Evolutionary conservation across 2,113 vertebrate species (phyloP).

Genomic region (Cyprinus carpio): DNA sequence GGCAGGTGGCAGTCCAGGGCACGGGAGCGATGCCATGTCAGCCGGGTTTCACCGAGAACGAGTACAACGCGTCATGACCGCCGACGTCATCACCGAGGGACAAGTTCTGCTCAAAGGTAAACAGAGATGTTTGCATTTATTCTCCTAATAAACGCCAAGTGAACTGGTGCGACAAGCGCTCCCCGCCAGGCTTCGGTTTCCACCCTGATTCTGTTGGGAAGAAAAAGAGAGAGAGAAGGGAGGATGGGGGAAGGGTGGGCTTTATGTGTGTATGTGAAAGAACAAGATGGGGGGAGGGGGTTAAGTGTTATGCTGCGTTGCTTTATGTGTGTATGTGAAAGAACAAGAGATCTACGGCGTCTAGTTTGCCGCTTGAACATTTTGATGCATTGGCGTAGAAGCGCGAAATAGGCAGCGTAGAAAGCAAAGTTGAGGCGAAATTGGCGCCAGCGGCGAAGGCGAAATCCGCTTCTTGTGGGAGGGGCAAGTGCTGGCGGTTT

Average conservation of each 20-base stretch:
- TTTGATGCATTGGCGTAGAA: too few species aligned
- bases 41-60: conserved; percentile 85
- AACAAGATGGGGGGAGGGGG: neutral
- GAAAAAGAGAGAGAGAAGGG: neutral
- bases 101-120: conserved; percentile 87
- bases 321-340: too few species aligned
- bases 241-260: conserved; percentile 23
- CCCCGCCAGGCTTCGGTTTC: neutral
- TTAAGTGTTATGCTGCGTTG: too few species aligned
- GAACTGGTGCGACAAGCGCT: neutral
- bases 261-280: conserved; percentile 43
- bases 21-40: conserved; percentile 79
- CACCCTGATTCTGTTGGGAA: conserved; percentile 38
- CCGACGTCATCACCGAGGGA: conserved; percentile 79
- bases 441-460: too few species aligned
- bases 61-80: conserved; percentile 81
- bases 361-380: too few species aligned
- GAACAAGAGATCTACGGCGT: too few species aligned
- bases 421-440: too few species aligned
- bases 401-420: too few species aligned
- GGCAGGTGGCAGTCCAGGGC: conserved; percentile 79
- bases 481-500: too few species aligned
- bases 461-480: too few species aligned
- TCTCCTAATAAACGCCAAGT: neutral
- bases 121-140: conserved; percentile 35